phyloP scores from a whole-genome alignment of 2,797 vertebrate species.

The Helarctos malayanus region DNA sequence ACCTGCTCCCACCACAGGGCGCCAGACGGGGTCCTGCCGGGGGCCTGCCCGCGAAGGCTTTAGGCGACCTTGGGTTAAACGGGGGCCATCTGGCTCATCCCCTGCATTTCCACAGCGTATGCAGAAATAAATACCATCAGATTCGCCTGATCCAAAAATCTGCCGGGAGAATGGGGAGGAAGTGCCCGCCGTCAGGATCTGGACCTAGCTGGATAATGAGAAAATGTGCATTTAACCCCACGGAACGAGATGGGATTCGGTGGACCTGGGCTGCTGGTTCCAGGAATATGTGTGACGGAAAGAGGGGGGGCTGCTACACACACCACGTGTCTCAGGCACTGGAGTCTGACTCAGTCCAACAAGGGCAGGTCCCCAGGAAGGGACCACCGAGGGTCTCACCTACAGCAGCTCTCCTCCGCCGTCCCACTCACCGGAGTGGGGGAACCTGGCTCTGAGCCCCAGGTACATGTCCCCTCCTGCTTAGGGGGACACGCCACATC shows the following conservation, averaged over 20 bases:
- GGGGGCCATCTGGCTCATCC: fast-evolving
- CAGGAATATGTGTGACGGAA: not conserved
- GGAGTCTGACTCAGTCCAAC: not conserved
- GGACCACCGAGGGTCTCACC: not conserved
- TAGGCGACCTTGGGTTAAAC: fast-evolving
- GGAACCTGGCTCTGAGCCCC: not conserved
- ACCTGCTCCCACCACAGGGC: not conserved
- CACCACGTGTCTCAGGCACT: not conserved
- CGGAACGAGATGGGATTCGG: not conserved
- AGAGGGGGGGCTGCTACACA: not conserved
- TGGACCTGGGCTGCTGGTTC: not conserved
- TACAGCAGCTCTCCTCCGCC: not conserved
- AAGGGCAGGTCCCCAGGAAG: not conserved
- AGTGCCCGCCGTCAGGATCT: not conserved
- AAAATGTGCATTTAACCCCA: not conserved
- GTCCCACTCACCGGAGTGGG: not conserved
- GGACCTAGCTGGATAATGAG: not conserved
- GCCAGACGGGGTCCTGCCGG: fast-evolving
- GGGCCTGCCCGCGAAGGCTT: fast-evolving
- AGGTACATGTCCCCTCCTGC: too few relatives aligned
- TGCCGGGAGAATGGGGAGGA: too few relatives aligned
- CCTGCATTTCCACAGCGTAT: not conserved
- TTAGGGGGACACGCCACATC: not conserved
- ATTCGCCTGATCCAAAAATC: not conserved
- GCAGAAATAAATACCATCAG: not conserved